Evolutionary conservation across 2,888 invertebrate genomes (phyloP).

Genomic region (Drosophila kanekoi): DNA sequence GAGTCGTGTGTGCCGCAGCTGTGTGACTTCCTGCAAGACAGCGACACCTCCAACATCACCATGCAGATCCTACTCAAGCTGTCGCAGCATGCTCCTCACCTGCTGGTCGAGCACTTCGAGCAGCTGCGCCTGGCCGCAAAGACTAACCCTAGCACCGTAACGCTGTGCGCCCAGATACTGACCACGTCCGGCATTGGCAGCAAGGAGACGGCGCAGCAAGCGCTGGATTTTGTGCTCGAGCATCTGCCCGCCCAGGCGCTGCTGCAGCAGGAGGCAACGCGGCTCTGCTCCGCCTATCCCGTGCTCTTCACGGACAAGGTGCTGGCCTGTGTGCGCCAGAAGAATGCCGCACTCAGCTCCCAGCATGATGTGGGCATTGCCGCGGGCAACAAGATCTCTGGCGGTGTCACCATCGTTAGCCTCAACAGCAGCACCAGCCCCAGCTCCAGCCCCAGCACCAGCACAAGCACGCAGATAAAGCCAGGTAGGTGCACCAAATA

Average conservation of each 20-base stretch:
- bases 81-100: constrained; percentile 89
- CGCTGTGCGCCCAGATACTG: constrained; percentile 89
- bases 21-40: constrained; percentile 89
- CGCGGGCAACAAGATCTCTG: constrained; percentile 88
- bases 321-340: constrained; percentile 90
- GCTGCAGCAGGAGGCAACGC: constrained; percentile 92
- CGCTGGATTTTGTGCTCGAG: constrained; percentile 92
- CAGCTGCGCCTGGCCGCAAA: constrained; percentile 89
- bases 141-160: constrained; percentile 88
- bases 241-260: constrained; percentile 91
- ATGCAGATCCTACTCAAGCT: constrained; percentile 91
- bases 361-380: constrained; percentile 87
- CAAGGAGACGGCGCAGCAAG: constrained; percentile 92
- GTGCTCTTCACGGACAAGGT: constrained; percentile 92
- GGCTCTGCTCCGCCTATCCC: constrained; percentile 92
- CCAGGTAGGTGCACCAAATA: constrained; percentile 64
- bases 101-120: constrained; percentile 90
- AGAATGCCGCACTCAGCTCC: constrained; percentile 86
- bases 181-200: constrained; percentile 90
- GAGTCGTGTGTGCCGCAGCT: constrained; percentile 93
- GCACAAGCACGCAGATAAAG: constrained; percentile 68
- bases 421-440: constrained; percentile 87
- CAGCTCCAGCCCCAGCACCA: constrained; percentile 45
- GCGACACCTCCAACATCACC: constrained; percentile 88
- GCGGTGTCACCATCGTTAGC: constrained; percentile 92